These are phyloP conservation scores for Columba livia DNA, from an alignment of 2,113 vertebrate genomes.

Conservation along the genomic window DNA sequence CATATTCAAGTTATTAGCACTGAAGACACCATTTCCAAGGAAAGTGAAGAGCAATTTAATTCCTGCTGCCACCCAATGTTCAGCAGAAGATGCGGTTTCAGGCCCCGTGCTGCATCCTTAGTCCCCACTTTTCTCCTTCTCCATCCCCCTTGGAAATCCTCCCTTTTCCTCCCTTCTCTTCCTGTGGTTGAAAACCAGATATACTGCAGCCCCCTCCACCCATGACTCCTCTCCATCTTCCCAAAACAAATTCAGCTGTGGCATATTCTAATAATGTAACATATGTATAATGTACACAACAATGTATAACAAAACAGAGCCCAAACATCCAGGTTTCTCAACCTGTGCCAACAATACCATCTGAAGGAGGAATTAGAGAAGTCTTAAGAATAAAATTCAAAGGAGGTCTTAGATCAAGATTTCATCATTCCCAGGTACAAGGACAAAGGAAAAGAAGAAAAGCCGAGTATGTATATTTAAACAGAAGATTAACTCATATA, in stretches of 20 bases:
- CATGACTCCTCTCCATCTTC: background rate
- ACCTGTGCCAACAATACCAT: background rate
- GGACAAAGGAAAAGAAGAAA: background rate
- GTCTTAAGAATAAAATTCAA: background rate
- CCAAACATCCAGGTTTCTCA: background rate
- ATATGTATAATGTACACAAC: fast-evolving
- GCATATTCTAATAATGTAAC: background rate
- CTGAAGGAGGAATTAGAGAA: background rate
- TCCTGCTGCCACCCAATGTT: slow-evolving; percentile 2
- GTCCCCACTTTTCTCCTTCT: background rate
- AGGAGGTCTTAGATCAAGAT: background rate
- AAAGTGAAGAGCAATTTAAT: slow-evolving; percentile 3
- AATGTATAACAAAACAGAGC: fast-evolving
- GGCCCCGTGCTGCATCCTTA: background rate
- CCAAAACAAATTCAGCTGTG: background rate
- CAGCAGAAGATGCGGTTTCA: background rate
- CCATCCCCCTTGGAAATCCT: background rate
- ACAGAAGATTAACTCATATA: fast-evolving
- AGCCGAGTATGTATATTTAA: background rate
- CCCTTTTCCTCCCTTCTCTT: background rate
- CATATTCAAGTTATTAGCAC: background rate
- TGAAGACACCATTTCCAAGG: background rate
- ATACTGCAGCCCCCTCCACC: background rate
- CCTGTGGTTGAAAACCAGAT: background rate
- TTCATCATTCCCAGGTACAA: background rate